phyloP scores from a whole-genome alignment of 2,888 invertebrate species.

The Cheiracanthium punctorium region DNA sequence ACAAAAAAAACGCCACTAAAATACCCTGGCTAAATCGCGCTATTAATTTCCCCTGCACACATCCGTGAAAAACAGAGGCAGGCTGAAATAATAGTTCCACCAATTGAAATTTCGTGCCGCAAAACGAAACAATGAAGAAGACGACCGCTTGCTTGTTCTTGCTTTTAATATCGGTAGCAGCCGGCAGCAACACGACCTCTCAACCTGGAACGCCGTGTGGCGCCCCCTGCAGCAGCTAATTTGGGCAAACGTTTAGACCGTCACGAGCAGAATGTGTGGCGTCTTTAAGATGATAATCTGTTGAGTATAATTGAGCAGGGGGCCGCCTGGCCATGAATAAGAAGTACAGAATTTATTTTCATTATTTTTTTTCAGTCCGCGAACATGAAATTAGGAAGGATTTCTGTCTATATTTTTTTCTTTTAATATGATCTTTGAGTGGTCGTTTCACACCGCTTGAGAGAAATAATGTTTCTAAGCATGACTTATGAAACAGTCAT shows the following conservation, averaged over 20 bases:
- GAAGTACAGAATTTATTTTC: conserved; percentile 7
- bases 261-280: conserved; percentile 18
- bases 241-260: background rate
- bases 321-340: conserved; percentile 18
- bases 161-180: conserved; percentile 14
- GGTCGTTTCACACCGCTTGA: background rate
- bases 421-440: background rate
- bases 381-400: background rate
- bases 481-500: too few relatives aligned
- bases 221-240: conserved; percentile 19
- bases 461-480: too few relatives aligned
- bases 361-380: background rate
- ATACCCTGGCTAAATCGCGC: background rate
- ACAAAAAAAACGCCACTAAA: conserved; percentile 3
- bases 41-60: conserved; percentile 20
- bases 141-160: background rate
- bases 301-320: conserved; percentile 17
- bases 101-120: conserved; percentile 33
- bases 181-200: conserved; percentile 22
- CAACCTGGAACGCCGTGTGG: conserved; percentile 13
- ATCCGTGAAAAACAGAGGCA: conserved; percentile 11
- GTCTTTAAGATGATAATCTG: conserved; percentile 23
- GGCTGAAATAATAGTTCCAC: conserved; percentile 15
- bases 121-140: conserved; percentile 25
- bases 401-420: background rate